phyloP scores from a whole-genome alignment of 2,797 vertebrate genomes.

The Lutjanus argentimaculatus region DNA sequence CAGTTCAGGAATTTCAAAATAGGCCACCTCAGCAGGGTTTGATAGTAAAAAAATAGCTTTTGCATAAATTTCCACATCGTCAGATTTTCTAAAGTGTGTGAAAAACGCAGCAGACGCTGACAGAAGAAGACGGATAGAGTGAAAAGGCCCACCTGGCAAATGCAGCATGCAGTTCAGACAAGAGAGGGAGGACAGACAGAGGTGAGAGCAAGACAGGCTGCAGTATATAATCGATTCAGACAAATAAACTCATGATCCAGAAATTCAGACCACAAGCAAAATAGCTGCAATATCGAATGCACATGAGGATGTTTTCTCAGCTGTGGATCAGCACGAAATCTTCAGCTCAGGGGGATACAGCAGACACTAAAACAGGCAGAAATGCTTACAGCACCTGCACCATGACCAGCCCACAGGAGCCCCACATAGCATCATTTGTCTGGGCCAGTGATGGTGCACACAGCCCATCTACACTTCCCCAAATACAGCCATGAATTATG shows the following conservation, averaged over 20 bases:
- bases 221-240: not conserved
- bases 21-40: not conserved
- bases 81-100: constrained; percentile 27
- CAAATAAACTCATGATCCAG: not conserved
- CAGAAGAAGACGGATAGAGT: constrained; percentile 3
- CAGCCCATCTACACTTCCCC: too few relatives aligned
- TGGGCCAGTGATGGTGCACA: too few relatives aligned
- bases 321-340: constrained; percentile 35
- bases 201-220: too few relatives aligned
- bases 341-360: constrained; percentile 6
- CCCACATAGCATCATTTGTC: not conserved
- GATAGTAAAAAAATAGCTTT: not conserved
- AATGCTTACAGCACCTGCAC: constrained; percentile 19
- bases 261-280: not conserved
- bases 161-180: not conserved
- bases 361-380: not conserved
- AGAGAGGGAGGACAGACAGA: not conserved
- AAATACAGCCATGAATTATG: too few relatives aligned
- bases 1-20: not conserved
- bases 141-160: constrained; percentile 5
- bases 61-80: not conserved
- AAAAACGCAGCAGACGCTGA: not conserved
- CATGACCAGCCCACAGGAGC: not conserved
- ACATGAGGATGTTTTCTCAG: constrained; percentile 27
- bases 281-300: not conserved